phyloP scores from a whole-genome alignment of 2,888 invertebrate genomes.

The Barypeithes pellucidus region DNA sequence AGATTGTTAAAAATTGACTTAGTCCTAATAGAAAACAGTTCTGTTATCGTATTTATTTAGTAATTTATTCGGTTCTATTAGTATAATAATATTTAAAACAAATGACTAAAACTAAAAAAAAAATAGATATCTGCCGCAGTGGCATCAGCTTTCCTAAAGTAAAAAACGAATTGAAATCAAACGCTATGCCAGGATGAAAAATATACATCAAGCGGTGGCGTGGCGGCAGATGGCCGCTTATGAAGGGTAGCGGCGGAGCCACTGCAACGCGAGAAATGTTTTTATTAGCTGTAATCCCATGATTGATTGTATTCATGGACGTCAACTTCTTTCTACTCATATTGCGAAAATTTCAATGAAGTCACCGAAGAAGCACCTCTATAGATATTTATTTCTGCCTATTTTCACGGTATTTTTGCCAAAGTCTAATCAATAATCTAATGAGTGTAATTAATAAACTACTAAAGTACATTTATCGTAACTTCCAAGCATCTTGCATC shows the following conservation, averaged over 20 bases:
- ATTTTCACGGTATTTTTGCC: not conserved
- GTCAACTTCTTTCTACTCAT: slow-evolving; percentile 42
- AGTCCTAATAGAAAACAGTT: too few relatives aligned
- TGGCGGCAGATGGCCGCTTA: slow-evolving; percentile 64
- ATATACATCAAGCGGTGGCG: slow-evolving; percentile 68
- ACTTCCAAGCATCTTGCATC: too few relatives aligned
- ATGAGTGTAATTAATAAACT: too few relatives aligned
- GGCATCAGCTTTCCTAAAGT: slow-evolving; percentile 43
- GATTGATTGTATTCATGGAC: slow-evolving; percentile 69
- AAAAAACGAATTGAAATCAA: slow-evolving; percentile 63
- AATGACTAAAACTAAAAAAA: slow-evolving; percentile 32
- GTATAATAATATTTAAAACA: not conserved
- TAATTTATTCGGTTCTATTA: not conserved
- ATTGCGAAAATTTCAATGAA: slow-evolving; percentile 23
- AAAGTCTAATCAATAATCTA: too few relatives aligned
- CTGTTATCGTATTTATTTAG: not conserved
- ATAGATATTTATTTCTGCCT: not conserved
- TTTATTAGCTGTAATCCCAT: slow-evolving; percentile 72
- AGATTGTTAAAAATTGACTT: too few relatives aligned
- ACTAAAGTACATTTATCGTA: too few relatives aligned
- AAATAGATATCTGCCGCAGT: slow-evolving; percentile 44
- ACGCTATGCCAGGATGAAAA: slow-evolving; percentile 67
- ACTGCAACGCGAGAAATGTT: slow-evolving; percentile 70
- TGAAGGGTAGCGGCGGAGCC: slow-evolving; percentile 66
- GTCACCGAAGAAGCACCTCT: slow-evolving; percentile 3